A percentile compares a stretch with the other conserved stretches of the same genome.
phyloP scores from a whole-genome alignment of 1,140 invertebrate genomes.

The Eufriesea mexicana region DNA sequence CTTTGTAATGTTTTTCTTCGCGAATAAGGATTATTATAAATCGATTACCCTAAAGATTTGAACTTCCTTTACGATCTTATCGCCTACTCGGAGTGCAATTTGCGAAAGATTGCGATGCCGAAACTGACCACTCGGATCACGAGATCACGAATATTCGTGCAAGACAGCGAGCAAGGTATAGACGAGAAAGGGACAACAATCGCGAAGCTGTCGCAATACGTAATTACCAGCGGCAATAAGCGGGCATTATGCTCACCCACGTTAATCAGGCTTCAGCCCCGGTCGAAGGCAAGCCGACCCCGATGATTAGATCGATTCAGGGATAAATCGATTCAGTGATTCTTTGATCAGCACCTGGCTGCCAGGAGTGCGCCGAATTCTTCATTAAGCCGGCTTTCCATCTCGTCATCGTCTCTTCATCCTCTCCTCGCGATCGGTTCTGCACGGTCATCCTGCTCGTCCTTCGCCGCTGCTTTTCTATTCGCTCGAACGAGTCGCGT shows the following conservation, averaged over 20 bases:
- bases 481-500: conserved; percentile 57
- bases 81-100: no score
- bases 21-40: no score
- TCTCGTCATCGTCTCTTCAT: conserved; percentile 67
- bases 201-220: background rate
- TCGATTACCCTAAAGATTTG: no score
- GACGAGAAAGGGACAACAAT: background rate
- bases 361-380: conserved; percentile 60
- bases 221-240: conserved; percentile 32
- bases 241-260: background rate
- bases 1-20: no score
- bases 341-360: conserved; percentile 62
- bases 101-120: no score
- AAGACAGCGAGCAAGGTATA: background rate
- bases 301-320: conserved; percentile 67
- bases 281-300: background rate
- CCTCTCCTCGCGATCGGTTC: conserved; percentile 44
- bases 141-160: no score
- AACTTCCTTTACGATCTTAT: no score
- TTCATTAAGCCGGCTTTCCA: conserved; percentile 64
- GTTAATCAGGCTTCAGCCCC: conserved; percentile 7
- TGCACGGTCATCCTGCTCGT: conserved; percentile 60
- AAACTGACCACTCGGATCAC: background rate
- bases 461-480: conserved; percentile 24
- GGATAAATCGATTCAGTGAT: conserved; percentile 64